Evolutionary conservation across 1,140 invertebrate species (phyloP), one percentile per base, ranked within the genome.

Genomic region (Drosophila chauvacae): DNA sequence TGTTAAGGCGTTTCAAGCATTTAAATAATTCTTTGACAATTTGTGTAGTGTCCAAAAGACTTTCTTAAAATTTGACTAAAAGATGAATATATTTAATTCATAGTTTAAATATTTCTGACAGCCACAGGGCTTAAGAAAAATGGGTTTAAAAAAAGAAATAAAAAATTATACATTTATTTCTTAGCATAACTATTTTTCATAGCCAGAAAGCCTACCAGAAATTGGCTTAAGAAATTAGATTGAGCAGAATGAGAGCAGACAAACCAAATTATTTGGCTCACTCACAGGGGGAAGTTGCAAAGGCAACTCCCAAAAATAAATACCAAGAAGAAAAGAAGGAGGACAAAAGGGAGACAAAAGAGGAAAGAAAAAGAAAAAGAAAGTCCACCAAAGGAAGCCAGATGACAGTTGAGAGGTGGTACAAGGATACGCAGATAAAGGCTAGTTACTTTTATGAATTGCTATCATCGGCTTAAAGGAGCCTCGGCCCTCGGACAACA

Each of bases 221-320:
- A 62, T 13, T 28, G 23, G 18, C 3, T 26, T n/a, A 7, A 11
- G 14, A 28, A 41, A 10, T 30, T 30, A 20, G 20, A 55, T 33
- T 33, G 9, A 39, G 59, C 58, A 72, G 62, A 74, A 78, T 74
- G 70, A 75, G 51, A 55, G 33, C 11, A 62, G 64, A 55, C 51
- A 41, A 75, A 79, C 75, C 82, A 87, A 82, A 82, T 82, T 65
- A 87, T 79, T 87, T 72, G 79, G 16, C 63, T 28, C 58, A 65
- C 48, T 33, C 61, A 7, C 28, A 28, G 4, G 37, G n/a, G 18
- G 28, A n/a, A 71, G 53, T 28, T 20, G 37, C 14, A 23, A n/a
- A n/a, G 60, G 61, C 26, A 84, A 81, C 85, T 87, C 74, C 77
- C 53, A 56, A 80, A 85, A 77, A 86, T 69, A 65, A 56, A 55